A percentile compares a stretch with the other conserved stretches of the same genome.
These are phyloP conservation scores for Phaedon cochleariae DNA, from an alignment of 2,888 invertebrate genomes.

Conservation along the genomic window DNA sequence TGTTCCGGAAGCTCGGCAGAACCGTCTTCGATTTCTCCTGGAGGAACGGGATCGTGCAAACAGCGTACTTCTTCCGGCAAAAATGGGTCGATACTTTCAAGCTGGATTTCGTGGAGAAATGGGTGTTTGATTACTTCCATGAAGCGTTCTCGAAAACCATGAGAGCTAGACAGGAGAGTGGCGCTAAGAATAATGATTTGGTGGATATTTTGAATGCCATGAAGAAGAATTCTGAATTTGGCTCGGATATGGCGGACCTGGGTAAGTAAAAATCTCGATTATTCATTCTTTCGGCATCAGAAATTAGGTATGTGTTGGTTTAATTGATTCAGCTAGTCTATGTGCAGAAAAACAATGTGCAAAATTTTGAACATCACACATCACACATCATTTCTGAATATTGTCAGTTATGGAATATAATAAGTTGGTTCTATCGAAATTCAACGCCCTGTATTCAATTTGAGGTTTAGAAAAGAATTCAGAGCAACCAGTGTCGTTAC, in stretches of 20 bases:
- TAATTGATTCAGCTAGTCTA: too few relatives aligned
- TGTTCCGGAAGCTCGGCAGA: constrained; percentile 56
- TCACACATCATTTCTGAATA: too few relatives aligned
- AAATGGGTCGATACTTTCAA: constrained; percentile 44
- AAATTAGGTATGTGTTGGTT: background rate
- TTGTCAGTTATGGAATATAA: too few relatives aligned
- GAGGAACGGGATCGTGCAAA: constrained; percentile 45
- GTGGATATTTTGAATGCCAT: constrained; percentile 61
- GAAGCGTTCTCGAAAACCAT: constrained; percentile 52
- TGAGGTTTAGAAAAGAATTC: too few relatives aligned
- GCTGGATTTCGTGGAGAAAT: constrained; percentile 48
- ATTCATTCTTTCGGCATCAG: too few relatives aligned
- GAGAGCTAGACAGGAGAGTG: constrained; percentile 37
- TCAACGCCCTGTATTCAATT: too few relatives aligned
- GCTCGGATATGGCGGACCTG: background rate
- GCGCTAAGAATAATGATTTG: constrained; percentile 64
- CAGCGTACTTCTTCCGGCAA: constrained; percentile 48
- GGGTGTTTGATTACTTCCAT: constrained; percentile 48
- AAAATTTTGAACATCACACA: too few relatives aligned
- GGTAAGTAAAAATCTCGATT: constrained; percentile 22
- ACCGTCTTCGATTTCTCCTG: constrained; percentile 53
- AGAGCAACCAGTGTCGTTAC: too few relatives aligned
- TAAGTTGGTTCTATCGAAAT: too few relatives aligned
- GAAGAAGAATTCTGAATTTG: constrained; percentile 14
- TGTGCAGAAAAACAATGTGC: too few relatives aligned